Evolutionary conservation across 2,797 vertebrate genomes (phyloP).

Genomic region (Sarcophilus harrisii): DNA sequence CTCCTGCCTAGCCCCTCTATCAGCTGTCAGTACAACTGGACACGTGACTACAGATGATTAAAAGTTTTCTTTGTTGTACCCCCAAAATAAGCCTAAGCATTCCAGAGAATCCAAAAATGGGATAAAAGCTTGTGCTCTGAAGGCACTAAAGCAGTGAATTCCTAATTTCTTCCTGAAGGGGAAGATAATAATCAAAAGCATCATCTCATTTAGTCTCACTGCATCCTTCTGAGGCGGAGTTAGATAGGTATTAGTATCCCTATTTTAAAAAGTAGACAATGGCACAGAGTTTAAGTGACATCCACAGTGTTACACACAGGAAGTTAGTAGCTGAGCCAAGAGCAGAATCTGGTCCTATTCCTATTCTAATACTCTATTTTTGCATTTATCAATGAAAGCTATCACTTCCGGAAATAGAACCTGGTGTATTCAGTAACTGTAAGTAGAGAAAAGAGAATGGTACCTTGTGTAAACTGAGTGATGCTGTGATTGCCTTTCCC

Average conservation of each 20-base stretch:
- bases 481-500: conserved; percentile 94
- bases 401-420: neutral
- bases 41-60: neutral
- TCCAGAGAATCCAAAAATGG: neutral
- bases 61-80: neutral
- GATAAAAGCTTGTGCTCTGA: conserved; percentile 65
- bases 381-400: neutral
- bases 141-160: conserved; percentile 53
- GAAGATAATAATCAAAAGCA: neutral
- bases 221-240: neutral
- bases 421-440: neutral
- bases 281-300: neutral
- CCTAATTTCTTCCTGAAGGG: conserved; percentile 33
- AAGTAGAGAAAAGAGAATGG: neutral
- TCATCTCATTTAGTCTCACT: neutral
- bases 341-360: neutral
- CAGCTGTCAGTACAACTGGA: neutral
- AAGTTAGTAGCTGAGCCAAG: neutral
- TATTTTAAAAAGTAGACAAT: neutral
- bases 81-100: neutral
- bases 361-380: neutral
- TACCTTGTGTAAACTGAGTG: conserved; percentile 96
- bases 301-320: neutral
- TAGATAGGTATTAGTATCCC: neutral
- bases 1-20: neutral